Conservation (phyloP, 2,888 invertebrate species). For the Mesoligia furuncula region DNA sequence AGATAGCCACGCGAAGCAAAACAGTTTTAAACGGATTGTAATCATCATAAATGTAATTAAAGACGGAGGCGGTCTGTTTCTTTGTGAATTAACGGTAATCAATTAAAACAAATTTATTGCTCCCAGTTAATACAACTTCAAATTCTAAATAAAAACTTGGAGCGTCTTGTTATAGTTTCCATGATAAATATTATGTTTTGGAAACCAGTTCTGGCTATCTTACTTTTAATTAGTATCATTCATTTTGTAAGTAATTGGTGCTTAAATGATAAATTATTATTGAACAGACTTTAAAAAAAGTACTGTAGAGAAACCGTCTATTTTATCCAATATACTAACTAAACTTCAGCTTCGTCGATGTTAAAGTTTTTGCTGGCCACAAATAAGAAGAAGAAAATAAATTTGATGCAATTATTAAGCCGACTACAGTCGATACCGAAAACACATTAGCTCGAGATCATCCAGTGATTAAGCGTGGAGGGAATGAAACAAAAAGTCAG, state of each 20-base stretch:
- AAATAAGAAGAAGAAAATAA: constrained; percentile 63
- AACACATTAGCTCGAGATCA: constrained; percentile 85
- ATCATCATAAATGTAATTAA: constrained; percentile 85
- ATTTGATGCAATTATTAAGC: constrained; percentile 70
- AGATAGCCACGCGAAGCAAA: constrained; percentile 67
- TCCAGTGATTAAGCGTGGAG: constrained; percentile 86
- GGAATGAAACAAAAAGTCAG: constrained; percentile 86
- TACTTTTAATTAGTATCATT: constrained; percentile 72
- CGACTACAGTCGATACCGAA: constrained; percentile 78
- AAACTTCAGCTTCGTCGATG: constrained; percentile 3
- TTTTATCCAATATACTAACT: constrained; percentile 25
- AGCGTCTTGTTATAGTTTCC: constrained; percentile 80
- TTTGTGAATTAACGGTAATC: constrained; percentile 85
- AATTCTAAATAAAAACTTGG: constrained; percentile 76
- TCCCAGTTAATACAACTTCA: constrained; percentile 74
- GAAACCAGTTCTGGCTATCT: constrained; percentile 71
- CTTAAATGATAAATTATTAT: constrained; percentile 52
- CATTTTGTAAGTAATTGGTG: constrained; percentile 56
- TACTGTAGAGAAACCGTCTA: not conserved
- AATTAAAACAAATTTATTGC: constrained; percentile 86
- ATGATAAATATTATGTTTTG: constrained; percentile 81
- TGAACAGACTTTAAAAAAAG: constrained; percentile 33
- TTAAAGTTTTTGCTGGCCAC: constrained; percentile 37
- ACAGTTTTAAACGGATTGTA: constrained; percentile 74
- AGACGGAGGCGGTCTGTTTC: constrained; percentile 80